Conservation (phyloP, 1,140 invertebrate species). For the Potamilus streckersoni region DNA sequence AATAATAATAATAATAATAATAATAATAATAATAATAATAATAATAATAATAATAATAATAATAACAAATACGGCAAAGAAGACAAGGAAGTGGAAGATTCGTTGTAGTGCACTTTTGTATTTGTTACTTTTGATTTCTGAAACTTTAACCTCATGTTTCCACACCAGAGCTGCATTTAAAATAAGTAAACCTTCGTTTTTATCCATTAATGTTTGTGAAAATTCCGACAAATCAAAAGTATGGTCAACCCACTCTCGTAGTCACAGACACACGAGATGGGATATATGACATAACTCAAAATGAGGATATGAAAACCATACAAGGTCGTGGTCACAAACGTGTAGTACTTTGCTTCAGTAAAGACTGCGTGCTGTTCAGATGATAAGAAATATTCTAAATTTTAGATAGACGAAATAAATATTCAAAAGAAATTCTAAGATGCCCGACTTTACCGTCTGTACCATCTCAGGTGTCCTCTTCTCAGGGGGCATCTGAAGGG, state of each 20-base stretch:
- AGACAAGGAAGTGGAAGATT: neutral
- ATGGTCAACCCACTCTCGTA: too few species aligned
- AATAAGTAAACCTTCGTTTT: too few species aligned
- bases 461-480: constrained; percentile 60
- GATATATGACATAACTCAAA: too few species aligned
- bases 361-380: too few species aligned
- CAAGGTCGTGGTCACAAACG: too few species aligned
- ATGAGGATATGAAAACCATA: too few species aligned
- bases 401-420: neutral
- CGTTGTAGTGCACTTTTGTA: neutral
- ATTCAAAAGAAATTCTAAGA: neutral
- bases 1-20: constrained; percentile 7
- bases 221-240: too few species aligned
- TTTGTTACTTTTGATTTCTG: neutral
- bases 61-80: neutral
- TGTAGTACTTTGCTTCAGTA: too few species aligned
- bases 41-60: constrained; percentile 8
- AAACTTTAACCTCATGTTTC: too few species aligned
- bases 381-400: neutral
- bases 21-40: neutral
- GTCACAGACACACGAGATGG: too few species aligned
- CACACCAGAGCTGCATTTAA: too few species aligned
- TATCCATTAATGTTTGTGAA: too few species aligned
- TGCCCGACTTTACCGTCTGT: constrained; percentile 50
- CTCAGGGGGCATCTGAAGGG: constrained; percentile 54